Base-by-base conservation (phyloP, 2,113 vertebrate species). In the Brachypodius melanocephalos region DNA sequence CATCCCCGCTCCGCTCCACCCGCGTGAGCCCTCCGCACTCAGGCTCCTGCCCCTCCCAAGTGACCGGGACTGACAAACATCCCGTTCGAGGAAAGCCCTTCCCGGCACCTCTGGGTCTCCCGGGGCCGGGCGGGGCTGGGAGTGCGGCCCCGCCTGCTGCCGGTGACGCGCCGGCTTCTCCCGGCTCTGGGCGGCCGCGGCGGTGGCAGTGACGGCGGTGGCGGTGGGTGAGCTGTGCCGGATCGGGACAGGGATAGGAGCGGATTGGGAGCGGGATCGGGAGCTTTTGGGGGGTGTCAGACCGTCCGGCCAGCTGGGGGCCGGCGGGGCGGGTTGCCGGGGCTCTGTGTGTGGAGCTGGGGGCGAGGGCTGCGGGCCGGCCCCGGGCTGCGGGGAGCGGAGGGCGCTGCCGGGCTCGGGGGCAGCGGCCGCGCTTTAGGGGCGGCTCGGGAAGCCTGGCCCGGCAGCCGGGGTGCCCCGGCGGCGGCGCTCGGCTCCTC, bases 21-120 rank as follows among this genome's bases (percentile, higher is more conserved):
- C 4, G 2, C 14, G 6, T 38, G n/a, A n/a, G 52, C 45, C 28
- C 24, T 38, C 34, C 19, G 52, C 9, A 11, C n/a, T 45, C 32
- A 8, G 42, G 22, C 26, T 11, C 5, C 25, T 8, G 9, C 36
- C 17, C 3, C 9, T 32, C 6, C 19, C 14, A 0, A 6, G 8
- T 0, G 9, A 5, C 1, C 1, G 36, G 18, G 6, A 2, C 51
- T 4, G 13, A 6, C 45, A 8, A 1, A 2, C 2, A 5, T 9
- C 0, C 1, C 0, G 22, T 1, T 0, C 3, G 26, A 8, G 17
- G 6, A 21, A 17, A 68, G 36, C 17, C 48, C 1, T 2, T 4
- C 48, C 1, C 3, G 0, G 16, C 52, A 0, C 9, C 46, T 1
- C 55, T 0, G 42, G 6, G 4, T 48, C 25, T 9, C 28, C 36